These are phyloP conservation scores for Leptinotarsa juncta DNA, from an alignment of 2,888 invertebrate genomes.

Conservation along the genomic window DNA sequence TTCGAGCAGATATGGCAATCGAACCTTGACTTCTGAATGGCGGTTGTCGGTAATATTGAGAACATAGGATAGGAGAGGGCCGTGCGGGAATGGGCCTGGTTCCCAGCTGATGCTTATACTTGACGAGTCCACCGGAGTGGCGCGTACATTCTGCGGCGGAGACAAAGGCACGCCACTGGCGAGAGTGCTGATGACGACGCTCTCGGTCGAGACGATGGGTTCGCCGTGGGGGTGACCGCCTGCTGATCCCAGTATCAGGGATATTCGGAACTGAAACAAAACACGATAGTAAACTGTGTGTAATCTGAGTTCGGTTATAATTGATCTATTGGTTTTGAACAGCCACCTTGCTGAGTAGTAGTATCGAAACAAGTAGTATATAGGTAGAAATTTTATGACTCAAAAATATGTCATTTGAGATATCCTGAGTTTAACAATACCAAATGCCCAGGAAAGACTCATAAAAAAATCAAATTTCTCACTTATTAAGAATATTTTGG, in stretches of 20 bases:
- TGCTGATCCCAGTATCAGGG: conserved; percentile 76
- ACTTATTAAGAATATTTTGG: too few species aligned
- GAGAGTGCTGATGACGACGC: conserved; percentile 80
- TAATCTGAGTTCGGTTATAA: not conserved
- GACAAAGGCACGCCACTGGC: conserved; percentile 82
- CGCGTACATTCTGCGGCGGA: conserved; percentile 79
- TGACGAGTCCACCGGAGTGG: conserved; percentile 83
- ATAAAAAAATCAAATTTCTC: too few species aligned
- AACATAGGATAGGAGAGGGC: conserved; percentile 88
- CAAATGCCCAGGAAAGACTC: too few species aligned
- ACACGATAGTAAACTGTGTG: conserved; percentile 1
- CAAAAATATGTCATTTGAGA: too few species aligned
- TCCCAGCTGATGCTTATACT: conserved; percentile 91
- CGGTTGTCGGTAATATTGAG: conserved; percentile 72
- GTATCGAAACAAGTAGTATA: too few species aligned
- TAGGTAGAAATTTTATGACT: too few species aligned
- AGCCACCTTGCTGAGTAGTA: too few species aligned
- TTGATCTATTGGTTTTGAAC: too few species aligned
- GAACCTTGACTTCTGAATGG: conserved; percentile 65
- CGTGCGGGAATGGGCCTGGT: conserved; percentile 87
- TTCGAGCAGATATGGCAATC: conserved; percentile 34
- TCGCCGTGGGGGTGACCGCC: conserved; percentile 58
- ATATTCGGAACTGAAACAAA: conserved; percentile 83
- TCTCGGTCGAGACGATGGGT: conserved; percentile 77
- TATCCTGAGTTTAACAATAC: too few species aligned